A percentile compares a stretch with the other conserved stretches of the same genome.
phyloP scores from a whole-genome alignment of 2,797 vertebrate species.

The Sorex maritimensis region DNA sequence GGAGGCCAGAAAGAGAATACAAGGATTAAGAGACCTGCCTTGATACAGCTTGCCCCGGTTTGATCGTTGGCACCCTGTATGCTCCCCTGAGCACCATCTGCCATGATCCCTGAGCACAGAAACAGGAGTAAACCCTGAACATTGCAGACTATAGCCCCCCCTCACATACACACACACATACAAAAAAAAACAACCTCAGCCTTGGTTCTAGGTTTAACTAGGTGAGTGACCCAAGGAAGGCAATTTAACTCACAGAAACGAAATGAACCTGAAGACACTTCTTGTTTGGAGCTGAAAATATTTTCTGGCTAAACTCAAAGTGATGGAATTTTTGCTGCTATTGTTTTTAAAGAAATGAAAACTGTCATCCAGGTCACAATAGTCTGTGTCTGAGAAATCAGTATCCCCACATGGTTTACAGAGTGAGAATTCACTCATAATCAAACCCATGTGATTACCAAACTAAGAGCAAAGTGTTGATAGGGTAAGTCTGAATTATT shows the following conservation, averaged over 20 bases:
- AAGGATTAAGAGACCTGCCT: too few species aligned
- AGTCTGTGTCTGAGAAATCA: conserved; percentile 31
- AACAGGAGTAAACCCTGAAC: too few species aligned
- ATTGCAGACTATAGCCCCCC: too few species aligned
- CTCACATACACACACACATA: too few species aligned
- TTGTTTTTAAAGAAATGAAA: conserved; percentile 31
- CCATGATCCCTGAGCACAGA: too few species aligned
- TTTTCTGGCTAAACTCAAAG: neutral
- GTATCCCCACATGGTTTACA: neutral
- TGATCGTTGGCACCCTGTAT: too few species aligned
- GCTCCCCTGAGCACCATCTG: too few species aligned
- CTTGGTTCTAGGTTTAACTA: neutral
- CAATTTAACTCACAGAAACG: conserved; percentile 16
- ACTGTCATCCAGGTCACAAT: neutral
- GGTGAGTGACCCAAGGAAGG: neutral
- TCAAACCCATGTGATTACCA: neutral
- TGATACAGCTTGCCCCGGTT: too few species aligned
- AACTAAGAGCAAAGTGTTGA: neutral
- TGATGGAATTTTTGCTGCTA: neutral
- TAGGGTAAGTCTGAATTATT: conserved; percentile 11
- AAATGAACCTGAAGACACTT: neutral
- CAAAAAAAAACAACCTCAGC: neutral
- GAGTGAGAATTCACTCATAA: conserved; percentile 5
- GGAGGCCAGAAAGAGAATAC: too few species aligned
- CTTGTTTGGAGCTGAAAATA: neutral